These are phyloP conservation scores for Crepidodera aurea DNA, from an alignment of 2,888 invertebrate genomes.

Conservation along the genomic window DNA sequence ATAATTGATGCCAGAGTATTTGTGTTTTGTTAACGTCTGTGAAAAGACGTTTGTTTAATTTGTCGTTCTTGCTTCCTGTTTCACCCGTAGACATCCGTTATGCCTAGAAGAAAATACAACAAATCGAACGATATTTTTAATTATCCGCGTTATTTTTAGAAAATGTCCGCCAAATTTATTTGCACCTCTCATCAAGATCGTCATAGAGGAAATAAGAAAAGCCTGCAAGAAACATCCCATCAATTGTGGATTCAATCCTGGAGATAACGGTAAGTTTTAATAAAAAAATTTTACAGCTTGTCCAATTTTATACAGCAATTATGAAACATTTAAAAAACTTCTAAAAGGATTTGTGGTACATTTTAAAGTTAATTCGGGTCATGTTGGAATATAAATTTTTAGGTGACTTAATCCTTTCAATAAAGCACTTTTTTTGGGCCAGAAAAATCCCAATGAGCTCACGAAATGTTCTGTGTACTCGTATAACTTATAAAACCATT, in stretches of 20 bases:
- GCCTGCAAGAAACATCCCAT: constrained; percentile 72
- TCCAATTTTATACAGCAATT: too few relatives aligned
- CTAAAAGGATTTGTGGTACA: too few relatives aligned
- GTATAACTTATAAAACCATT: too few relatives aligned
- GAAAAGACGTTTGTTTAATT: constrained; percentile 13
- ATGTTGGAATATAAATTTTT: too few relatives aligned
- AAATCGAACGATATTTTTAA: constrained; percentile 15
- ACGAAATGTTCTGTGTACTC: too few relatives aligned
- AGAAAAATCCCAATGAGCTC: too few relatives aligned
- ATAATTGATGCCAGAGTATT: constrained; percentile 8
- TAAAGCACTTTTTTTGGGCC: too few relatives aligned
- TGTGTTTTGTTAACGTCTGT: constrained; percentile 1
- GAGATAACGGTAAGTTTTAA: constrained; percentile 67
- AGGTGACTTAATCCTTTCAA: too few relatives aligned
- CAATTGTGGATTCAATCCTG: constrained; percentile 69
- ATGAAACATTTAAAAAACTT: too few relatives aligned
- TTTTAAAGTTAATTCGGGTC: too few relatives aligned
- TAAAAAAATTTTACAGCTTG: background rate
- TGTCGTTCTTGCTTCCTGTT: constrained; percentile 19
- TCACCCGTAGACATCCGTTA: constrained; percentile 29
- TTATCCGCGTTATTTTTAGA: constrained; percentile 59
- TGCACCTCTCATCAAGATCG: constrained; percentile 72
- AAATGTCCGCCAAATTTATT: constrained; percentile 75
- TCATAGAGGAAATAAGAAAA: constrained; percentile 72
- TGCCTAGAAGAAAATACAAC: background rate